These are phyloP conservation scores for Cheilosia vulpina DNA, from an alignment of 2,888 invertebrate species.

Conservation along the genomic window DNA sequence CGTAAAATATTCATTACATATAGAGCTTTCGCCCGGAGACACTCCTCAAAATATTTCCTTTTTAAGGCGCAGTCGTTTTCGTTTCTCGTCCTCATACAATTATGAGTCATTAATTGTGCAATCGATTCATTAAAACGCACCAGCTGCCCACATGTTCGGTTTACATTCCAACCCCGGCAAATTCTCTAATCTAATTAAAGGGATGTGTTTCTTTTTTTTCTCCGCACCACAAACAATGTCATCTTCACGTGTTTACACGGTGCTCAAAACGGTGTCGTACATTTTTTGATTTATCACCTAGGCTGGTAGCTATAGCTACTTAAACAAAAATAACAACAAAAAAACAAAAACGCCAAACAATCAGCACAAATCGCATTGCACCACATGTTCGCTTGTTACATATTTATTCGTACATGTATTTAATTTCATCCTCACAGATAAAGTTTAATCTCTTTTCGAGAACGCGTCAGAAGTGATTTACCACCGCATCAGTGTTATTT, in stretches of 20 bases:
- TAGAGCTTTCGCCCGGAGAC: not conserved
- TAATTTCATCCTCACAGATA: conserved; percentile 15
- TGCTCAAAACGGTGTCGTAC: conserved; percentile 12
- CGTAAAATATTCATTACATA: not conserved
- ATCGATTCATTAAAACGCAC: conserved; percentile 5
- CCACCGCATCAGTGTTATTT: conserved; percentile 28
- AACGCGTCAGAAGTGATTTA: conserved; percentile 55
- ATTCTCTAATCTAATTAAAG: conserved; percentile 33
- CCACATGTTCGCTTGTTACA: conserved; percentile 7
- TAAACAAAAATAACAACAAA: not conserved
- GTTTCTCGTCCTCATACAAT: not conserved
- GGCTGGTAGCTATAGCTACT: not conserved
- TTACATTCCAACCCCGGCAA: not conserved
- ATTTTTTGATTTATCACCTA: conserved; percentile 24
- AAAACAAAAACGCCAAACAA: not conserved
- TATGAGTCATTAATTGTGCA: not conserved
- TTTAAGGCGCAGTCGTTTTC: not conserved
- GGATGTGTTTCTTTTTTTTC: not conserved
- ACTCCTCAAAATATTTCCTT: not conserved
- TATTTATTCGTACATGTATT: not conserved
- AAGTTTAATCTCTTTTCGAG: conserved; percentile 39
- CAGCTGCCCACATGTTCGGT: not conserved
- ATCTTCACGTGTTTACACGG: conserved; percentile 31
- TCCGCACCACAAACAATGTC: conserved; percentile 17
- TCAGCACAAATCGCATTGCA: conserved; percentile 48